Conservation (phyloP, 2,113 vertebrate genomes). For the Colinus virginianus region DNA sequence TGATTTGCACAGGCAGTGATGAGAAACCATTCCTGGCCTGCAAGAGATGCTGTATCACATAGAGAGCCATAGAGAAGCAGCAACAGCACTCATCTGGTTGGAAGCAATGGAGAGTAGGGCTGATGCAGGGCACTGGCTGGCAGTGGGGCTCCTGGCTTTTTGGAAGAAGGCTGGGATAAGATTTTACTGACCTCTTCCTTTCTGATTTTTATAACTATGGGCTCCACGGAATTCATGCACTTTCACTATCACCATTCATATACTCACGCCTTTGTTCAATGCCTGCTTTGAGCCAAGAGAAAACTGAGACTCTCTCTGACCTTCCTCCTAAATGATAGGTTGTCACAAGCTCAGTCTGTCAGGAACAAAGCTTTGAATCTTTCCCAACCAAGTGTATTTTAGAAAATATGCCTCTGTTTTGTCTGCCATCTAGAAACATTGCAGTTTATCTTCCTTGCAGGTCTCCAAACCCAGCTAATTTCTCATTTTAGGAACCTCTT, state of each 20-base stretch:
- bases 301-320: neutral
- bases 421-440: neutral
- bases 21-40: neutral
- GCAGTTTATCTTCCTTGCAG: neutral
- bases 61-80: fast-evolving
- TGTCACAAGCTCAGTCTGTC: neutral
- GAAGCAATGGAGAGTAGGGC: neutral
- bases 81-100: neutral
- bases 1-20: neutral
- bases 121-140: neutral
- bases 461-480: neutral
- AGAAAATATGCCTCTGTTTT: neutral
- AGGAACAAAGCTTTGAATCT: neutral
- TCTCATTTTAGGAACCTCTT: neutral
- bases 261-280: neutral
- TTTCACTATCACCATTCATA: neutral
- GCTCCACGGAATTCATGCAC: fast-evolving
- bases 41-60: neutral
- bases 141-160: neutral
- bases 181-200: neutral
- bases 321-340: neutral
- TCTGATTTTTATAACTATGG: neutral
- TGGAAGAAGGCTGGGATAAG: neutral
- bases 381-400: neutral
- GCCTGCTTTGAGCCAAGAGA: neutral